A percentile compares a stretch with the other conserved stretches of the same genome.
Conservation (phyloP, 2,888 invertebrate species). For the Clistopyga incitator region DNA sequence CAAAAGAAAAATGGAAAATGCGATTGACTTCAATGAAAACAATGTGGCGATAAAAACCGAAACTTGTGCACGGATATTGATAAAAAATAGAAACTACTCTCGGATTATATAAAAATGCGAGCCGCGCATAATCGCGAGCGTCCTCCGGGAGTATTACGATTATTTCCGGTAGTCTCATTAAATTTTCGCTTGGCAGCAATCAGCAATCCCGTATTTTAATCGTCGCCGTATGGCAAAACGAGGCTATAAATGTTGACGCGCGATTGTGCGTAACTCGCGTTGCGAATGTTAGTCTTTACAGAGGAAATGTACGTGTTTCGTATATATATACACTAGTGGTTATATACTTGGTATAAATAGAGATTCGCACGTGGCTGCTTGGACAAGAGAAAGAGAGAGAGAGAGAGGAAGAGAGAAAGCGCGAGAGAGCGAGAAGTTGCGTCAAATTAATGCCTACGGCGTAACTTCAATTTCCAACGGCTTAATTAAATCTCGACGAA, state of each 20-base stretch:
- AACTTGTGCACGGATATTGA: background rate
- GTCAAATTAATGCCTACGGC: constrained; percentile 43
- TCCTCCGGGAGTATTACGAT: background rate
- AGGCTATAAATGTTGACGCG: constrained; percentile 33
- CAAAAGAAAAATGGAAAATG: background rate
- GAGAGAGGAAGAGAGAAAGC: background rate
- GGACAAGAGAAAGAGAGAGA: constrained; percentile 14
- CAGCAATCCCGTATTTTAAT: constrained; percentile 30
- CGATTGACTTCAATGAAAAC: too few species aligned
- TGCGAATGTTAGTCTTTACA: constrained; percentile 26
- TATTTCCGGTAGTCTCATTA: constrained; percentile 1
- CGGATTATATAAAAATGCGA: background rate
- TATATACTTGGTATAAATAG: constrained; percentile 39
- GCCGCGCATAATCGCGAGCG: constrained; percentile 32
- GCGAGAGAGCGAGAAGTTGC: background rate
- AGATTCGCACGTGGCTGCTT: constrained; percentile 61
- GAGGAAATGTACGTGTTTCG: constrained; percentile 11
- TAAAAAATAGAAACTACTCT: constrained; percentile 21
- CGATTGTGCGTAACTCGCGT: constrained; percentile 46
- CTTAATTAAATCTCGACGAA: constrained; percentile 58
- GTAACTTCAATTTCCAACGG: constrained; percentile 58
- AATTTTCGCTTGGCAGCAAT: constrained; percentile 5
- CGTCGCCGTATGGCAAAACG: constrained; percentile 22
- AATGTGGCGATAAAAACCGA: background rate
- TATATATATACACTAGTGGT: constrained; percentile 10